Base-by-base conservation (phyloP, 2,113 vertebrate species). In the Psammodynastes pulverulentus region DNA sequence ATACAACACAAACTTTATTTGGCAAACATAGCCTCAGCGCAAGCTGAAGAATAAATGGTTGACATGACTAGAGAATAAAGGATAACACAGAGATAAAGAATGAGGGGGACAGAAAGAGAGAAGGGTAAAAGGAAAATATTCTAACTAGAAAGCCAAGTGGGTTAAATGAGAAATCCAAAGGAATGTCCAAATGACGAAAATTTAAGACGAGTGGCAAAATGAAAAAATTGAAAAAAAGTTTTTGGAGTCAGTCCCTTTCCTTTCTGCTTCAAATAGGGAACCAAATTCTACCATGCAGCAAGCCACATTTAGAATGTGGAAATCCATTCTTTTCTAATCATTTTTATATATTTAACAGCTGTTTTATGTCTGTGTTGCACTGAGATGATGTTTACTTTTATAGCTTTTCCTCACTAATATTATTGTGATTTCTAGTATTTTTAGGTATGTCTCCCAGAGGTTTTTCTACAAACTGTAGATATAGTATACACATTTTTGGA, bases 1-100 rank as follows among this genome's bases (percentile, higher is more conserved):
- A 86, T 84, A 90, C 13, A 91, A 87, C 89, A 93, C 48, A 88
- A 93, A 90, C 72, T 94, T 95, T 52, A 95, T 90, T 93, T 89
- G 90, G 90, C n/a, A 54, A 45, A 90, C 49, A 72, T 79, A 95
- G 91, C 45, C 72, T 95, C 94, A 53, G 89, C 7, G 4, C 58
- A 91, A 95, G 92, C 72, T 93, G 62, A 23, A 91, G 45, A 49
- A 92, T 49, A 89, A 96, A 89, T 0, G 0, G 92, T 94, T 95
- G 93, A 93, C 5, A 45, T 91, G 93, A 58, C 93, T 88, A 94
- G 21, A 92, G 26, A n/a, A 95, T 91, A 84, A 95, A 62, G 88
- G 95, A 88, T 26, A 94, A 88, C 24, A 93, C 26, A 93, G 3
- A 23, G 21, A n/a, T 26, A 58, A 26, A 86, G 58, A 39, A 53